Evolutionary conservation across 2,797 vertebrate genomes (phyloP).

Genomic region (Carapus acus): DNA sequence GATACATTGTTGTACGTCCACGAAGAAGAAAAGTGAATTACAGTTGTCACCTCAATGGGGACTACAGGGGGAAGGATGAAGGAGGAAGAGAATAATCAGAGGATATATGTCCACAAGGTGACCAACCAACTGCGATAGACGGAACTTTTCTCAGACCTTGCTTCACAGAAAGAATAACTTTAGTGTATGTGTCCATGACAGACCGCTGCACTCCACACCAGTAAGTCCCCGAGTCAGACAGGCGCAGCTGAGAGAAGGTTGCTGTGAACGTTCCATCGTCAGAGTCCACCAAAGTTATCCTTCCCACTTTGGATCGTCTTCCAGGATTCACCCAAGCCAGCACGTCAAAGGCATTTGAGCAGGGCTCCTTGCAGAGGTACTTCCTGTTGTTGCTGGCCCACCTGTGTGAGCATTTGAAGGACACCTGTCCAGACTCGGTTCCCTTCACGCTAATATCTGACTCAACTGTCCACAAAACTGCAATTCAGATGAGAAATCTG

Average conservation of each 20-base stretch:
- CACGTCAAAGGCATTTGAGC: neutral
- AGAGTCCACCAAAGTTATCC: constrained; percentile 35
- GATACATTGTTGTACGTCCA: neutral
- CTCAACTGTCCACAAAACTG: constrained; percentile 14
- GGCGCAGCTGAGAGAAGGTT: constrained; percentile 43
- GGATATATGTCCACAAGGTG: neutral
- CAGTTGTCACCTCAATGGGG: too few relatives aligned
- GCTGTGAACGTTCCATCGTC: constrained; percentile 36
- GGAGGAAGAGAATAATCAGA: neutral
- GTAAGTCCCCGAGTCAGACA: constrained; percentile 39
- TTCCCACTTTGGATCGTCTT: neutral
- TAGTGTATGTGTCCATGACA: constrained; percentile 22
- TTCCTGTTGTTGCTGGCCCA: constrained; percentile 8
- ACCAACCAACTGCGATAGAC: neutral
- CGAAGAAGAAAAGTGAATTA: too few relatives aligned
- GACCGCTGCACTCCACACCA: constrained; percentile 39
- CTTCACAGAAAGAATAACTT: constrained; percentile 34
- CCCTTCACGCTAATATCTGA: neutral
- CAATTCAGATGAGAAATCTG: neutral
- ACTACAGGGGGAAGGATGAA: neutral
- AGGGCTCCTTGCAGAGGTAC: constrained; percentile 56
- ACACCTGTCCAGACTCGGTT: constrained; percentile 20
- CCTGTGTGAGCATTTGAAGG: constrained; percentile 36
- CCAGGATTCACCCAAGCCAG: constrained; percentile 32
- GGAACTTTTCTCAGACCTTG: constrained; percentile 24